A percentile compares a stretch with the other conserved stretches of the same genome.
Conservation (phyloP, 2,888 invertebrate genomes). For the Bruchidius siliquastri region DNA sequence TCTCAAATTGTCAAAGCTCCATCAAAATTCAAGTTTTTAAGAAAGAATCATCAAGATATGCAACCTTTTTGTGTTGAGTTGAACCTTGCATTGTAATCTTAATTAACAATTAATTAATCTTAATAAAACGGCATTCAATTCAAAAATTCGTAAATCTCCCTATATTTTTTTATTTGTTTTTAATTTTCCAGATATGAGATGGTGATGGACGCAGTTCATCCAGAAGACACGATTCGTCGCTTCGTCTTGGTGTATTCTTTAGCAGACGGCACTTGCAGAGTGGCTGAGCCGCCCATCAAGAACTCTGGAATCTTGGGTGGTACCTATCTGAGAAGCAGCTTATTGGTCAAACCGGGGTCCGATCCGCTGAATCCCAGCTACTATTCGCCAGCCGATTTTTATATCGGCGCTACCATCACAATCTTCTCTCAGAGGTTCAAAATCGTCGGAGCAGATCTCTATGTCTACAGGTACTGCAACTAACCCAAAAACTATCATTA, state of each 20-base stretch:
- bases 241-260: slow-evolving; percentile 75
- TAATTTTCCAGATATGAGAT: slow-evolving; percentile 63
- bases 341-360: slow-evolving; percentile 63
- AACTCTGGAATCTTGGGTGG: slow-evolving; percentile 78
- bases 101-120: too few species aligned
- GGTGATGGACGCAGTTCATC: slow-evolving; percentile 70
- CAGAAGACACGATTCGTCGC: slow-evolving; percentile 69
- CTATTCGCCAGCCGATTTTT: slow-evolving; percentile 75
- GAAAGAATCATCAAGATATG: too few species aligned
- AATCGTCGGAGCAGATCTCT: slow-evolving; percentile 56
- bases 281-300: slow-evolving; percentile 65
- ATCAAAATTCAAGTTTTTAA: too few species aligned
- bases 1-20: too few species aligned
- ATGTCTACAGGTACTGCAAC: slow-evolving; percentile 63
- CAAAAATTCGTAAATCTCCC: too few species aligned
- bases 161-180: too few species aligned
- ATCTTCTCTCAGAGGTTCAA: slow-evolving; percentile 69
- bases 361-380: slow-evolving; percentile 67
- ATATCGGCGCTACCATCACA: slow-evolving; percentile 68
- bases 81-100: too few species aligned
- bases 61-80: too few species aligned
- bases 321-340: slow-evolving; percentile 64
- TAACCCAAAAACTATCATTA: too few species aligned
- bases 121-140: too few species aligned
- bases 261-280: slow-evolving; percentile 68